Evolutionary conservation across 35 echinoderm and acorn worm genomes (phyloP), one percentile per base, ranked within the genome.

Genomic region (Apostichopus californicus): DNA sequence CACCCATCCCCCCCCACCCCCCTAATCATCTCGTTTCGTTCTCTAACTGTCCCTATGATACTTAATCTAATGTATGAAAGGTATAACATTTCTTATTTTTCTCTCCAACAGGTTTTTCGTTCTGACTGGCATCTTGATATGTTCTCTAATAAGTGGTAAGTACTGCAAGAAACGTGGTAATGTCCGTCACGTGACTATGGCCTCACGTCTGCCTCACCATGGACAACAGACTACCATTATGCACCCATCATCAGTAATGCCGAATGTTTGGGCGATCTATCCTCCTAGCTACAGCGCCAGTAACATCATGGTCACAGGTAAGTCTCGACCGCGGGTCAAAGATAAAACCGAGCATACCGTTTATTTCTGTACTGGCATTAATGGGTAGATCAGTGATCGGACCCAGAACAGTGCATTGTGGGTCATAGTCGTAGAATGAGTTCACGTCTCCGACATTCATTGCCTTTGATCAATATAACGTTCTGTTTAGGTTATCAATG

Each of bases 121-220:
- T 13, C 63, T 89, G 20, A 89, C 86, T 2, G 86, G 86, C 4
- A 63, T 89, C 20, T 52, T 89, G 15, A 12, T 89, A 7, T 89
- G 86, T 73, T 68, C 86, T 14, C 63, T 89, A 64, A 71, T 89
- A n/a, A 89, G 86, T 14, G 61, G 61, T 21, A 89, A 89, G 72
- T 89, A 72, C 25, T 89, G 86, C 22, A 89, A 89, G 34, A 89
- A 89, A 89, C 63, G 86, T 12, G 55, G 18, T 23, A 89, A 73
- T 73, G 23, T 71, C 54, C 60, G 86, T 71, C 86, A 89, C 60
- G 86, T 89, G 86, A 72, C 86, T 24, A 1, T 89, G 17, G 14
- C 86, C 7, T 89, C 86, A 72, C 68, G 61, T 4, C 4, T 28
- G 24, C 23, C 61, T 12, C 86, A 72, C 52, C 86, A 28, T 18